Evolutionary conservation across 2,797 vertebrate species (phyloP).

Genomic region (Numenius phaeopus): DNA sequence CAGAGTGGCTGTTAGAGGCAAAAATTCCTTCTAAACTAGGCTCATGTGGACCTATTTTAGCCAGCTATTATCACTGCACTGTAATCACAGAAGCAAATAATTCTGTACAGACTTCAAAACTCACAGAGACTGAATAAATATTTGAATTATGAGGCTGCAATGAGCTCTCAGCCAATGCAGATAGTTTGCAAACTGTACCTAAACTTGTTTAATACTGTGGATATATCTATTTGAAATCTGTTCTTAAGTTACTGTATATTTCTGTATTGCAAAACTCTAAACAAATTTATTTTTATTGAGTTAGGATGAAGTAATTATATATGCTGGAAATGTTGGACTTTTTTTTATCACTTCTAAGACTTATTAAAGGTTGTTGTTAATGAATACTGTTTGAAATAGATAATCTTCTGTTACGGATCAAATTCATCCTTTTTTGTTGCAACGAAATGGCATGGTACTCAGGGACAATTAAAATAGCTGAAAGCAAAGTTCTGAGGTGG

Average conservation of each 20-base stretch:
- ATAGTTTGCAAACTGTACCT: background rate
- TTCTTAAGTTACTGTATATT: background rate
- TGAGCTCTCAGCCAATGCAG: background rate
- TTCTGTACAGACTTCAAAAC: background rate
- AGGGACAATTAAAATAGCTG: background rate
- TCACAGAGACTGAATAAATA: background rate
- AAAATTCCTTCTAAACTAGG: background rate
- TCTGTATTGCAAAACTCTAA: background rate
- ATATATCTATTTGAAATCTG: background rate
- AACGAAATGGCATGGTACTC: background rate
- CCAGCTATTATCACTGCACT: background rate
- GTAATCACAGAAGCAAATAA: background rate
- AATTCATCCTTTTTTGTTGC: background rate
- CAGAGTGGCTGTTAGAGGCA: background rate
- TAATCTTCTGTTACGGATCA: background rate
- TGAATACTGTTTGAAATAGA: background rate
- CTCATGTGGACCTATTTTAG: background rate
- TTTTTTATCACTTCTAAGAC: background rate
- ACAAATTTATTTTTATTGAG: background rate
- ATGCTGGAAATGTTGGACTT: background rate
- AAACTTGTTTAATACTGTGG: background rate
- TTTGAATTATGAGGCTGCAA: background rate
- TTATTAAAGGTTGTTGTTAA: background rate
- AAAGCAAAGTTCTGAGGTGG: background rate
- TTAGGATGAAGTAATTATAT: background rate